Base-by-base conservation (phyloP, 2,113 vertebrate genomes). In the Panthera tigris region DNA sequence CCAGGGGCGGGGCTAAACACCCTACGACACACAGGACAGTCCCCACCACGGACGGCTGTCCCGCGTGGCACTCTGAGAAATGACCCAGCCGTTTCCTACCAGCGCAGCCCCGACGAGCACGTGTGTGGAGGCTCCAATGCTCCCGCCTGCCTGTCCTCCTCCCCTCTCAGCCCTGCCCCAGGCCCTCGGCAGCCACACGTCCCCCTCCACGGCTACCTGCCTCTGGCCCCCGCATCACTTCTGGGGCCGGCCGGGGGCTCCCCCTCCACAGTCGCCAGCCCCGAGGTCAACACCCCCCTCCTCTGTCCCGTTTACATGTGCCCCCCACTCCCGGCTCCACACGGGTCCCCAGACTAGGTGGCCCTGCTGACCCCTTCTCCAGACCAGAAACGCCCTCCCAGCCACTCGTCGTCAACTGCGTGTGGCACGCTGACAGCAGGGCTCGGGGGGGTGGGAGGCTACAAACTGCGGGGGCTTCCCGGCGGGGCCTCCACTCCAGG, bases 41-140 rank as follows among this genome's bases (percentile, higher is more conserved):
- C 7, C 68, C 14, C 21, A 13, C 9, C 11, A 39, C 29, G 0
- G 48, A 57, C 29, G 7, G 36, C 61, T 18, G 4, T 7, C 33
- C 7, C 4, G 3, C 57, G n/a, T 68, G 4, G 1, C 0, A 0
- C 10, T 36, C 31, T 41, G 23, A 69, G 76, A 36, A 2, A 23
- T 0, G 27, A 19, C 27, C 36, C 5, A 2, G 36, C 21, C 4
- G 0, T 12, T 14, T 4, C 19, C 27, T 6, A 0, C 52, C n/a
- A 23, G 12, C 0, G 18, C 10, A 33, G 48, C 36, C 92, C 36
- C 7, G 2, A 15, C 10, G 1, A 50, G 33, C 69, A 50, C 50
- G 50, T 50, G 33, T 21, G 0, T 11, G 15, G 18, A 11, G 48
- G 23, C 7, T 21, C 23, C 4, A 2, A 1, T 7, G 45, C 36